Percentiles rank a stretch among this genome's conserved stretches.
Conservation (phyloP, 2,888 invertebrate genomes). For the Chloroclystis v-ata region DNA sequence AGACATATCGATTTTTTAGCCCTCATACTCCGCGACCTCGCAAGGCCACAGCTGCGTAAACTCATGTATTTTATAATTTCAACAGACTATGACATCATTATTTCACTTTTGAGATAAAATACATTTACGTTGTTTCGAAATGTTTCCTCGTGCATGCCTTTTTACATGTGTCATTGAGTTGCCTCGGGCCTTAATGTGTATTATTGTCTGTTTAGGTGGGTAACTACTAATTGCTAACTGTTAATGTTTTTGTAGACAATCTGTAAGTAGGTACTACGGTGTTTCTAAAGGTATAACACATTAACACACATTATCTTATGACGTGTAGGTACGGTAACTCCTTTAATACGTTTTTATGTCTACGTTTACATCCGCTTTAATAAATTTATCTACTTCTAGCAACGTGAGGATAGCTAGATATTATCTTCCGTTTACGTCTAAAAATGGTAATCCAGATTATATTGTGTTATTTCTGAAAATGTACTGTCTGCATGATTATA, state of each 20-base stretch:
- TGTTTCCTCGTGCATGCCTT: slow-evolving; percentile 15
- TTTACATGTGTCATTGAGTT: slow-evolving; percentile 17
- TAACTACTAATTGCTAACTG: slow-evolving; percentile 6
- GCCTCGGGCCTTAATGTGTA: slow-evolving; percentile 10
- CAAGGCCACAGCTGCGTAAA: slow-evolving; percentile 72
- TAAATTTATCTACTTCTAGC: too few species aligned
- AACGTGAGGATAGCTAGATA: too few species aligned
- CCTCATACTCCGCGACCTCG: slow-evolving; percentile 53
- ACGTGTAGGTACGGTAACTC: too few species aligned
- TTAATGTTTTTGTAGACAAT: neutral
- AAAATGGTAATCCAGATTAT: too few species aligned
- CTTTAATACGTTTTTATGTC: too few species aligned
- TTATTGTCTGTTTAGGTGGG: slow-evolving; percentile 9
- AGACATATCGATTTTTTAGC: slow-evolving; percentile 42
- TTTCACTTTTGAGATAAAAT: slow-evolving; percentile 34
- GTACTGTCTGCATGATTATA: slow-evolving; percentile 14
- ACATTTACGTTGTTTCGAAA: slow-evolving; percentile 20
- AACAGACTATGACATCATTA: slow-evolving; percentile 62
- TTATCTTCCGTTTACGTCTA: too few species aligned
- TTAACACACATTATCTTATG: too few species aligned
- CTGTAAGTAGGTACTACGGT: neutral
- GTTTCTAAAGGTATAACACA: neutral
- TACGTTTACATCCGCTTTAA: too few species aligned
- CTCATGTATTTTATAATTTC: slow-evolving; percentile 44
- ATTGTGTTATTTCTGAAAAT: slow-evolving; percentile 3